Evolutionary conservation across 2,797 vertebrate genomes (phyloP), one percentile per base, ranked within the genome.

Genomic region (Micropoecilia bifurca): DNA sequence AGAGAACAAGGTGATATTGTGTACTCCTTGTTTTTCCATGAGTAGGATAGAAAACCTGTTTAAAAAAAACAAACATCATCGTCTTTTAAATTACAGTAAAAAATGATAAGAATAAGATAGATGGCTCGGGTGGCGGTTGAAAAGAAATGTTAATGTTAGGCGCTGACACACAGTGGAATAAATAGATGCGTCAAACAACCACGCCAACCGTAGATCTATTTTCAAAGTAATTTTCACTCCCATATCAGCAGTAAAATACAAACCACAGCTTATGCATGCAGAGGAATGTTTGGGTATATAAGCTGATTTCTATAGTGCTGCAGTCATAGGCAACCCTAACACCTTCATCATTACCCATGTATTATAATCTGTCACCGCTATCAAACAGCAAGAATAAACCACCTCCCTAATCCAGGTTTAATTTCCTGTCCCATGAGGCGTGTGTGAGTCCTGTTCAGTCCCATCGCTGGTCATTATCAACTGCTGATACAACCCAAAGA

Each of bases 341-440:
- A 88, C 87, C 88, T 86, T 79, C 79, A 66, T 86, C 87, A 84
- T 87, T 82, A 85, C 73, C 22, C 68, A 25, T 61, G 72, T 77
- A 57, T 88, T 80, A 76, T 89, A 86, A 94, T 93, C 91, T 87
- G 48, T 74, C 77, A 75, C 71, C 79, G 71, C 63, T 78, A 93
- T 90, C 87, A 83, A 85, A 87, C 82, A 81, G 79, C 78, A 76
- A 80, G 83, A 84, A 85, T 88, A 83, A 87, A 85, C 80, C 86
- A 83, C 86, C 87, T 81, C 82, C 79, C 83, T 90, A 88, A 92
- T 93, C 93, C 89, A 79, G 87, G 84, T 92, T 92, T 94, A 88
- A 93, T 93, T 94, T 94, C 91, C 92, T 86, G 88, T 85, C 84
- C 90, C 88, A 63, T 89, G 88, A 86, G 85, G 88, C 81, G 80